Evolutionary conservation across 2,113 vertebrate species (phyloP).

Genomic region (Nycticryphes semicollaris): DNA sequence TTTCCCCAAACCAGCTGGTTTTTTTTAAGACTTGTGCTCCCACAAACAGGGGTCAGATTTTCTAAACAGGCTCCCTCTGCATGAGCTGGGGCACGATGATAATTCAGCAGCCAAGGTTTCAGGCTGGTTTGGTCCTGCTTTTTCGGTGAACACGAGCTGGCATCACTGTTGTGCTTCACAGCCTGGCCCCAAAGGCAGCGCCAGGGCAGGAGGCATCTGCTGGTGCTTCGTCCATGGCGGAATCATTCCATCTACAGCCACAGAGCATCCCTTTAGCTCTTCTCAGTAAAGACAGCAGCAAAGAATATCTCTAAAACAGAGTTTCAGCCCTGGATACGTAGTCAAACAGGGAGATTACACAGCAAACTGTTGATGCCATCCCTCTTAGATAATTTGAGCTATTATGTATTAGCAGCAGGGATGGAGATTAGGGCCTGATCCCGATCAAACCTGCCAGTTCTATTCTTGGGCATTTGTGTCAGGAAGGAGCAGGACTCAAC

Average conservation of each 20-base stretch:
- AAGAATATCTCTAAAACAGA: background rate
- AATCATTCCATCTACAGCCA: background rate
- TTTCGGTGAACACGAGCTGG: background rate
- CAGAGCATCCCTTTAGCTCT: background rate
- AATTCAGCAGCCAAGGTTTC: background rate
- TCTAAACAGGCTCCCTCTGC: background rate
- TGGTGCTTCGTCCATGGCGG: background rate
- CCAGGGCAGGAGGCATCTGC: background rate
- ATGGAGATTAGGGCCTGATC: background rate
- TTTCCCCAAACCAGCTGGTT: background rate
- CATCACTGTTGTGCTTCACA: background rate
- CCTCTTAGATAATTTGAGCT: background rate
- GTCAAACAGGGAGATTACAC: background rate
- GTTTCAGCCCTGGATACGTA: background rate
- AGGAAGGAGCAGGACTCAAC: background rate
- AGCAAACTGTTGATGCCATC: background rate
- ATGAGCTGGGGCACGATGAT: background rate
- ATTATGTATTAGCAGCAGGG: background rate
- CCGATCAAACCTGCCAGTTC: background rate
- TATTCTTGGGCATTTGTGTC: background rate
- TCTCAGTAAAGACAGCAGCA: background rate
- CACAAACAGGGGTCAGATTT: background rate
- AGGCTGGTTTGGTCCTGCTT: background rate
- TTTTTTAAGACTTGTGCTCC: background rate
- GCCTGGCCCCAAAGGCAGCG: background rate